Evolutionary conservation across 2,113 vertebrate genomes (phyloP), one percentile per base, ranked within the genome.

Genomic region (Tachysurus fulvidraco): DNA sequence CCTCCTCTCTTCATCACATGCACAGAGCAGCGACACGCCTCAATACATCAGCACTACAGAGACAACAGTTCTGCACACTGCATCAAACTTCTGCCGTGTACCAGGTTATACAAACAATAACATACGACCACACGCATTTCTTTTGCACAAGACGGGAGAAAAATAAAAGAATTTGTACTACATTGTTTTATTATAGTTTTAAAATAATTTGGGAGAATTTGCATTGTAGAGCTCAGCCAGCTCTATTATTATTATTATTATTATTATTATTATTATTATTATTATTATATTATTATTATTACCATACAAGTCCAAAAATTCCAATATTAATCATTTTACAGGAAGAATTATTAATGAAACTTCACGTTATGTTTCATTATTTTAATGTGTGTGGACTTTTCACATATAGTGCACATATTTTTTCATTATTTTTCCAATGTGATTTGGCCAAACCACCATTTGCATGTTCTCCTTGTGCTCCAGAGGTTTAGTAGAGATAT

Each of bases 1-100:
- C 94, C 94, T 94, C 93, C 94, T 93, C 90, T 84, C 92, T 90
- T 91, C 92, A 95, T 97, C 96, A 96, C 96, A 97, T 95, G 96
- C 94, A 95, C 94, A 87, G 92, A 88, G 92, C 92, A 90, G 90
- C 78, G 95, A 93, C 95, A 95, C 95, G 95, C 95, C 96, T 94
- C 94, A 93, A 92, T 91, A 94, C 93, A 95, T 93, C 94, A 92
- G n/a, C 84, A 84, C 78, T 17, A 52, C 13, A 57, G 78, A 59
- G 88, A 60, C 62, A 80, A 85, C n/a, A 10, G 19, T 30, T 5
- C 78, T 13, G 52, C 78, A 60, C 79, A 62, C 36, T 64, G 41
- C 81, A 83, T 25, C 60, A n/a, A 30, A 52, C 25, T 83, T 64
- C 81, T 65, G 23, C 60, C 65, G 81, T 46, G 6, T 17, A 65